Evolutionary conservation across 2,888 invertebrate genomes (phyloP).

Genomic region (Spialia ferax): DNA sequence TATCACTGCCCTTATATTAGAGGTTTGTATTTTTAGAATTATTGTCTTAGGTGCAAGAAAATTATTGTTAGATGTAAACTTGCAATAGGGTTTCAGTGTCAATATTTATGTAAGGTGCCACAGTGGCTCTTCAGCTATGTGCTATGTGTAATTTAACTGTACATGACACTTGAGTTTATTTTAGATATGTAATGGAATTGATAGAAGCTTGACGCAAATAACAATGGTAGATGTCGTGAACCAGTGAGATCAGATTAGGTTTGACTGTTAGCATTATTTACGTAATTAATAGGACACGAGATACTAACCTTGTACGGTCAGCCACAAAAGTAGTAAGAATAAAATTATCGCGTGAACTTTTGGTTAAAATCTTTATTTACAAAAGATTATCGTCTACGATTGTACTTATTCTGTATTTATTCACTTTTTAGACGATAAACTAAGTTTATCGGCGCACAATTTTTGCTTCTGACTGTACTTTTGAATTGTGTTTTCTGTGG

Average conservation of each 20-base stretch:
- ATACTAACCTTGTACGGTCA: constrained; percentile 11
- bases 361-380: constrained; percentile 27
- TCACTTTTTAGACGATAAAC: constrained; percentile 31
- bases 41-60: constrained; percentile 11
- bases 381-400: constrained; percentile 25
- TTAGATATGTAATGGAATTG: constrained; percentile 26
- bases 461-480: constrained; percentile 35
- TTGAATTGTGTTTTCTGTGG: constrained; percentile 44
- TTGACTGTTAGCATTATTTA: background rate
- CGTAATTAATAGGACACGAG: background rate
- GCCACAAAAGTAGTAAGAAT: constrained; percentile 10
- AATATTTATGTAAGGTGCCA: constrained; percentile 64
- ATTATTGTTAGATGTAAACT: constrained; percentile 19
- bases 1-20: constrained; percentile 22
- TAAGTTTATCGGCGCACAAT: constrained; percentile 32
- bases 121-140: constrained; percentile 50
- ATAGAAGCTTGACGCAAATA: constrained; percentile 12
- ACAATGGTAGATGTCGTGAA: background rate
- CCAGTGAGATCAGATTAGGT: background rate
- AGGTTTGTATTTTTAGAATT: constrained; percentile 10
- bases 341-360: constrained; percentile 8
- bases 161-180: constrained; percentile 20
- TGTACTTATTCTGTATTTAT: constrained; percentile 37
- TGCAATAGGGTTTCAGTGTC: constrained; percentile 34
- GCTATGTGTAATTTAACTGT: constrained; percentile 29